phyloP scores from a whole-genome alignment of 1,140 invertebrate species.

The Tenebrio molitor region DNA sequence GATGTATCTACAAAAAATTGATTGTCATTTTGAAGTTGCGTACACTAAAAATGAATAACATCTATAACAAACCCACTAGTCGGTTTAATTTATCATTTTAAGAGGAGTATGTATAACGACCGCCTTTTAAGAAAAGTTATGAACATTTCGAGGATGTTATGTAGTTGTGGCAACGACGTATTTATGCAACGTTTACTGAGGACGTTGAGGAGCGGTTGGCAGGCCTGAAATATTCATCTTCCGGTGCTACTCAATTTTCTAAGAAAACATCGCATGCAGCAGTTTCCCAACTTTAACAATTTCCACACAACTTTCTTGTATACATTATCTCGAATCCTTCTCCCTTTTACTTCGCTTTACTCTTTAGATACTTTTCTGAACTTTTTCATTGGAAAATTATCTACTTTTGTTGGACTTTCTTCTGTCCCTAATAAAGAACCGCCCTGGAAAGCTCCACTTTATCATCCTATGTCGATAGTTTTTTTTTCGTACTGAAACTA shows the following conservation, averaged over 20 bases:
- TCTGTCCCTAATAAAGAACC: slow-evolving; percentile 38
- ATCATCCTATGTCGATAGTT: slow-evolving; percentile 8
- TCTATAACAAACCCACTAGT: too few relatives aligned
- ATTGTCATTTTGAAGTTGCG: too few relatives aligned
- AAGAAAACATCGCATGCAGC: slow-evolving; percentile 59
- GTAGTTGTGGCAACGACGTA: slow-evolving; percentile 41
- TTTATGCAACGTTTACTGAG: slow-evolving; percentile 53
- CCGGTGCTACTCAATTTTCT: slow-evolving; percentile 58
- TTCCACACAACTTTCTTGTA: slow-evolving; percentile 59
- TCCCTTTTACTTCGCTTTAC: slow-evolving; percentile 46
- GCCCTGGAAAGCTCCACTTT: slow-evolving; percentile 5
- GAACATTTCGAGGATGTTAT: slow-evolving; percentile 36
- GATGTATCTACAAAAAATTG: too few relatives aligned
- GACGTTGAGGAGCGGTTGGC: slow-evolving; percentile 50
- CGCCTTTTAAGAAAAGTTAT: slow-evolving; percentile 3
- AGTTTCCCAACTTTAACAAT: slow-evolving; percentile 59
- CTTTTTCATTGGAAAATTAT: slow-evolving; percentile 53
- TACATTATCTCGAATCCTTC: slow-evolving; percentile 55
- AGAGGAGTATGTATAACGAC: too few relatives aligned
- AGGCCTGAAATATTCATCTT: slow-evolving; percentile 58
- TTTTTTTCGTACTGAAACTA: not conserved
- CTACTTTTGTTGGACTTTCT: slow-evolving; percentile 51
- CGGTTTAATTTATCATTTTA: too few relatives aligned
- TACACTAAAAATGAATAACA: too few relatives aligned
- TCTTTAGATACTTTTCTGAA: slow-evolving; percentile 51